Evolutionary conservation across 1,140 invertebrate genomes (phyloP), one percentile per base, ranked within the genome.

Genomic region (Dinothrombium tinctorium): DNA sequence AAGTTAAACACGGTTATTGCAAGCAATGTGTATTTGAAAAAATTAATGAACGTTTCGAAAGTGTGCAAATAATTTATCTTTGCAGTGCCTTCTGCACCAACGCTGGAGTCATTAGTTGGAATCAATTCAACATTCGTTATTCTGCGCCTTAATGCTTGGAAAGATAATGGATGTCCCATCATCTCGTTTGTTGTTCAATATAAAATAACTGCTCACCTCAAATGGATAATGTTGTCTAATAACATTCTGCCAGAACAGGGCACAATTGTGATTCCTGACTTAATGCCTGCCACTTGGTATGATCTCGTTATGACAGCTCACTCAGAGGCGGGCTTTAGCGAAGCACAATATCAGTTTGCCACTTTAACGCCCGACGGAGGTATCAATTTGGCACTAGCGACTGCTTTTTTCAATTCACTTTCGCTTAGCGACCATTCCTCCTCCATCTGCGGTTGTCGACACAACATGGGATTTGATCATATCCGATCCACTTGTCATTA

Each of bases 131-230:
- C 82, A 42, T 84, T 76, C 46, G 80, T 92, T 11, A 80, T 78
- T 7, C 61, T 95, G 35, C 82, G 87, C 53, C 66, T 95, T 33
- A 78, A 73, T 51, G 74, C 82, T 40, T 95, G 87, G 87, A 73
- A 77, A 39, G 82, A 87, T 57, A 82, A 82, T 43, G 84, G 84
- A 23, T 95, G 89, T 59, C 80, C 83, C 2, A 90, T 95, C 74
- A 69, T 80, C 33, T 83, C 84, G 54, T 95, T 89, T 59, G 82
- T 89, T 39, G 78, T 95, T 23, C 82, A 89, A 60, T 83, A 90
- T 58, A 87, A 87, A 21, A 41, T 43, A 12, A 35, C 47, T 12
- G 28, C 43, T 19, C 39, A 48, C 29, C 36, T 26, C 8, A 48
- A 52, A n/a, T 57, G 55, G 55, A 55, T 46, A 6, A 22, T 46